These are phyloP conservation scores for Xestia sexstrigata DNA, from an alignment of 2,888 invertebrate genomes.

Conservation along the genomic window DNA sequence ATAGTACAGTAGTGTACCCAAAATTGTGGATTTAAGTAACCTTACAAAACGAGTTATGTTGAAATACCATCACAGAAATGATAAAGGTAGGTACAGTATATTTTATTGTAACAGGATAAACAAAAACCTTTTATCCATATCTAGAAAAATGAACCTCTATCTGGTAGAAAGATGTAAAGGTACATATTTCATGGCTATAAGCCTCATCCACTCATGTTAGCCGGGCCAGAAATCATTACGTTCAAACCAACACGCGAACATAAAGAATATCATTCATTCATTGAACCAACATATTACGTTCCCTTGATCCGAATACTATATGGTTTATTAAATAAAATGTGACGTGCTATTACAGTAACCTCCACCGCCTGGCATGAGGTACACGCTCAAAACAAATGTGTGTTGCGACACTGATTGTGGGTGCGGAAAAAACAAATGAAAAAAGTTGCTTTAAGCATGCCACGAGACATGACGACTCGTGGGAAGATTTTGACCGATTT, in stretches of 20 bases:
- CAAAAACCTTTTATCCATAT: neutral
- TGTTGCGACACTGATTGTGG: neutral
- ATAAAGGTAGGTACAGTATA: neutral
- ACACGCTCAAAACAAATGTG: neutral
- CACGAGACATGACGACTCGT: too few species aligned
- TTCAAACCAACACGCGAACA: constrained; percentile 33
- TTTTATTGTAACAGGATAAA: neutral
- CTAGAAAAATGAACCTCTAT: constrained; percentile 15
- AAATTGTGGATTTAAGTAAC: neutral
- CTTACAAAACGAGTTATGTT: neutral
- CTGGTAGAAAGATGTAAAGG: constrained; percentile 13
- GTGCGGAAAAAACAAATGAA: neutral
- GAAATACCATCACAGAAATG: neutral
- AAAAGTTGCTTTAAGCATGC: neutral
- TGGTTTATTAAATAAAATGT: constrained; percentile 35
- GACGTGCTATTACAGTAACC: constrained; percentile 3
- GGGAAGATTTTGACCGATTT: too few species aligned
- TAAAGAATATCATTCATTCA: constrained; percentile 35
- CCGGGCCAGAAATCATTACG: constrained; percentile 36
- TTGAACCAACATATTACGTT: constrained; percentile 1
- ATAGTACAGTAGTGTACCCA: neutral
- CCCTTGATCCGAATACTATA: constrained; percentile 23
- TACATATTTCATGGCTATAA: constrained; percentile 42
- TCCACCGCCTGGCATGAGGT: neutral
- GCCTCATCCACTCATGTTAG: constrained; percentile 39